Percentiles rank a stretch among this genome's conserved stretches.
These are phyloP conservation scores for rabbit (Oryctolagus cuniculus) DNA, from an alignment of 2,113 vertebrate genomes.

Conservation along the genomic window mOryCun1.1 NC_091436.1:65681001-65681500, in stretches of 20 bases:
- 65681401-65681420: background rate
- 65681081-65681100: background rate
- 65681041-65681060: background rate
- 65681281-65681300: constrained; percentile 23
- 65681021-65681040: background rate
- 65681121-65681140: background rate
- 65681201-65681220: background rate
- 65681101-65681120: background rate
- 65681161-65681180: background rate
- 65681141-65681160: background rate
- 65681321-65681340: constrained; percentile 12
- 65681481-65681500: background rate
- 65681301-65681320: background rate
- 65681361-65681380: background rate
- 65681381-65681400: background rate
- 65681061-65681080: background rate
- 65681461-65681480: background rate
- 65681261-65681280: background rate
- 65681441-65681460: background rate
- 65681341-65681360: background rate
- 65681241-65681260: background rate
- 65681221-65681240: background rate
- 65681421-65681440: background rate
- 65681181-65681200: background rate
- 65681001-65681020: background rate